Conservation (phyloP, 2,797 vertebrate genomes). For the Spinibarbus caldwelli region DNA sequence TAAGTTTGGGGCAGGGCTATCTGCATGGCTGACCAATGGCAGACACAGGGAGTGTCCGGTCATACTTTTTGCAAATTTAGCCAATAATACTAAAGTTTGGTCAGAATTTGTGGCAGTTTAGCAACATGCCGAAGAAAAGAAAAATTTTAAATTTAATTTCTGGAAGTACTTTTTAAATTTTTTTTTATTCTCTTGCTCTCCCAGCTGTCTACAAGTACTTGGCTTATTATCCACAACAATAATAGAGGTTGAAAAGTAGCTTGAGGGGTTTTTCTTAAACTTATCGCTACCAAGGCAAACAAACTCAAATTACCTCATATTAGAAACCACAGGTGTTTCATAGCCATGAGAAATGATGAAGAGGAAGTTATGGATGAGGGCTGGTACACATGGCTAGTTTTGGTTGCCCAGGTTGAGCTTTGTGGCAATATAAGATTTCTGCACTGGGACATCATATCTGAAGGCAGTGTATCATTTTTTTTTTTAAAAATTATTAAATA, state of each 20-base stretch:
- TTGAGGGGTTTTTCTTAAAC: neutral
- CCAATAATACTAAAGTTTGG: neutral
- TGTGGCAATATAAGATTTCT: neutral
- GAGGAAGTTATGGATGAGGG: neutral
- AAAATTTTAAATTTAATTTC: neutral
- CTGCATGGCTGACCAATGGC: conserved; percentile 7
- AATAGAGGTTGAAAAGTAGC: neutral
- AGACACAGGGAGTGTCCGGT: neutral
- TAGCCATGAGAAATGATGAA: neutral
- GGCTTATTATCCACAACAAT: neutral
- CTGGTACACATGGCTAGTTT: neutral
- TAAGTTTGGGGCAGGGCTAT: neutral
- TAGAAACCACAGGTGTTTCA: neutral
- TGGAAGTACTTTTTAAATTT: neutral
- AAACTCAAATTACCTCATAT: neutral
- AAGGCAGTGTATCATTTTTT: neutral
- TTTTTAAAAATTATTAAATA: neutral
- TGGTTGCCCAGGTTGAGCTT: neutral
- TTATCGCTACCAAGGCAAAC: neutral
- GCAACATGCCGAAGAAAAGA: neutral
- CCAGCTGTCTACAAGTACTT: neutral
- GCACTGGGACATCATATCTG: neutral
- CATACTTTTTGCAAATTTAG: neutral
- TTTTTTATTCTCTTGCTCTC: neutral
- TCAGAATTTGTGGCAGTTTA: neutral